phyloP scores from a whole-genome alignment of 2,888 invertebrate species.

The Eremobia ochroleuca region DNA sequence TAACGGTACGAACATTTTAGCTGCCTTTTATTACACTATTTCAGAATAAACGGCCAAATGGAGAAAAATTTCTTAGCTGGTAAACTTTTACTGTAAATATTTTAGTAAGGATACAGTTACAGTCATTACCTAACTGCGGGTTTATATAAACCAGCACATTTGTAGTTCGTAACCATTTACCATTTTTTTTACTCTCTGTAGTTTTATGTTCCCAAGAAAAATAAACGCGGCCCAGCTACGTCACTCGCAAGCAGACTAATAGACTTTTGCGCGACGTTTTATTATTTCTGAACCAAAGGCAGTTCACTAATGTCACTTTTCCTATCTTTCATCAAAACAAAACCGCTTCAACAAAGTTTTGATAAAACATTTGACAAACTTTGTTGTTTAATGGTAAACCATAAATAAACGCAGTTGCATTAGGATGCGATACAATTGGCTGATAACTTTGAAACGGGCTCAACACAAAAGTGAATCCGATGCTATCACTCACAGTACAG shows the following conservation, averaged over 20 bases:
- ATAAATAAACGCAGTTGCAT: slow-evolving; percentile 62
- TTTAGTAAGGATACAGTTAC: slow-evolving; percentile 67
- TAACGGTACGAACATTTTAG: slow-evolving; percentile 79
- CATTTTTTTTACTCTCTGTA: slow-evolving; percentile 44
- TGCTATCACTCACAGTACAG: slow-evolving; percentile 62
- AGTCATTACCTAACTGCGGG: slow-evolving; percentile 62
- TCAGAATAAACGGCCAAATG: slow-evolving; percentile 70
- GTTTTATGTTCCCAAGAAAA: slow-evolving; percentile 33
- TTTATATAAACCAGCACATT: slow-evolving; percentile 60
- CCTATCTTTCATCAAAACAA: slow-evolving; percentile 16
- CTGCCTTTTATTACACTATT: slow-evolving; percentile 75
- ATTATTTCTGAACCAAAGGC: slow-evolving; percentile 16
- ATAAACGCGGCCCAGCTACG: slow-evolving; percentile 6
- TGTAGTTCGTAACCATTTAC: slow-evolving; percentile 59
- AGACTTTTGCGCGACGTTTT: slow-evolving; percentile 9
- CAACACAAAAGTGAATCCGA: slow-evolving; percentile 62
- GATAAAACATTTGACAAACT: slow-evolving; percentile 40
- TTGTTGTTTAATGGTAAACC: slow-evolving; percentile 48
- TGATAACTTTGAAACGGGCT: slow-evolving; percentile 61
- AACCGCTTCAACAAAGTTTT: slow-evolving; percentile 38
- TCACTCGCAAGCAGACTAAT: slow-evolving; percentile 20
- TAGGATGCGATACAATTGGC: slow-evolving; percentile 61
- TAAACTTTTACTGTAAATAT: slow-evolving; percentile 71
- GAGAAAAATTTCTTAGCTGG: slow-evolving; percentile 69
- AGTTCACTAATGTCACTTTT: slow-evolving; percentile 9